These are phyloP conservation scores for Vireo altiloquus DNA, from an alignment of 2,113 vertebrate genomes.

Conservation along the genomic window DNA sequence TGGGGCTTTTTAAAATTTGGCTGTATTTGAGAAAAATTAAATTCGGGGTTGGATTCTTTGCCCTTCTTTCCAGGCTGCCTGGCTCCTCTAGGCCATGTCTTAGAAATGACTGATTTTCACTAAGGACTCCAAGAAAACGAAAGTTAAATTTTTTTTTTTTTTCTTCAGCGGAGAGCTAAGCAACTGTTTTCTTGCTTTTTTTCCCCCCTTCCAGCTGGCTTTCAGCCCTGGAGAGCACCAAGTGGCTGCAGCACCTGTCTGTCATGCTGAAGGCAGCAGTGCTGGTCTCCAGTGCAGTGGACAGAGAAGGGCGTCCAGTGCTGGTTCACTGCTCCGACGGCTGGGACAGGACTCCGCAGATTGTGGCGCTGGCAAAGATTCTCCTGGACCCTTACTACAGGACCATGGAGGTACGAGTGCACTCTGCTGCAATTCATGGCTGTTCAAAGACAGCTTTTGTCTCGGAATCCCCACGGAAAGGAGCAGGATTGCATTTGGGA, in stretches of 20 bases:
- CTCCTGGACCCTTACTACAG: constrained; percentile 96
- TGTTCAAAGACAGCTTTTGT: neutral
- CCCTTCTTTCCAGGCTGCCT: neutral
- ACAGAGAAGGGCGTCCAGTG: constrained; percentile 92
- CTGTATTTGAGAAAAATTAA: neutral
- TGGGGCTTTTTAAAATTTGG: neutral
- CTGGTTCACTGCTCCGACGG: constrained; percentile 96
- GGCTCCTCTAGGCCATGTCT: neutral
- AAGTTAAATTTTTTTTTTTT: neutral
- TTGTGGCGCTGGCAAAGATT: constrained; percentile 91
- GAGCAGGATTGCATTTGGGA: neutral
- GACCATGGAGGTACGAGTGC: constrained; percentile 86
- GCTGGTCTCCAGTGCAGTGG: constrained; percentile 88
- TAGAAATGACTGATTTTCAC: neutral
- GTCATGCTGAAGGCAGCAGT: constrained; percentile 96
- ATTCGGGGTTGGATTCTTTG: neutral
- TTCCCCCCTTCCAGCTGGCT: constrained; percentile 83
- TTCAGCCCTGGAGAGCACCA: constrained; percentile 94
- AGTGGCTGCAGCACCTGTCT: constrained; percentile 97
- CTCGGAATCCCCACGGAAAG: accelerated
- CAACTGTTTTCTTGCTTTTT: neutral
- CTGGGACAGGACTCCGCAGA: constrained; percentile 97
- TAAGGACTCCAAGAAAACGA: neutral
- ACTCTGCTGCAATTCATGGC: neutral
- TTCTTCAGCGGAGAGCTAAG: neutral